Evolutionary conservation across 2,113 vertebrate genomes (phyloP), one percentile per base, ranked within the genome.

Genomic region (cat (Felis catus)): DNA sequence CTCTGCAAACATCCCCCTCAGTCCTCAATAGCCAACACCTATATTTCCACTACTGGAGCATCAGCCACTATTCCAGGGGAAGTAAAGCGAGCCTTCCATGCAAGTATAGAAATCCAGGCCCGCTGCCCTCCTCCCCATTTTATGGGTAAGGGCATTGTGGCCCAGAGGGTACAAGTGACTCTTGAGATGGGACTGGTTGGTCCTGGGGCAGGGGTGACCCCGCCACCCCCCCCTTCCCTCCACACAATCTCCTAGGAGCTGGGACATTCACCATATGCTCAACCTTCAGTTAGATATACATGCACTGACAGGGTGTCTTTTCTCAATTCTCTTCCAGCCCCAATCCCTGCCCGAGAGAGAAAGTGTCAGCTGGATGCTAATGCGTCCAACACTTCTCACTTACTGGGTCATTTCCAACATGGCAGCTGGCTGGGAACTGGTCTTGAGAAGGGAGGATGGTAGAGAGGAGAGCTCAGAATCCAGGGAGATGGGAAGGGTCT

Each of bases 191-290:
- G 29, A 15, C 6, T 68, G 48, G 31, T 11, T 71, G 48, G 74
- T 73, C 61, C 66, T 65, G 51, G 12, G 41, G 21, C 21, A 23
- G 31, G 4, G 3, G 36, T 10, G 29, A 5, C 48, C 51, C 27
- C 55, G 12, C 7, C 0, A 4, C 58, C 7, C 16, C 31, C 36
- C 9, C 19, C 10, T 36, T 4, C 1, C 61, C 6, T 63, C 39
- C 55, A 68, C 9, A 65, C 7, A 12, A 15, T 76, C 68, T 88
- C 55, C 51, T 36, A 74, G 85, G 79, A 91, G 48, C 55, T 76
- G 65, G n/a, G 29, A 19, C 61, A 23, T 53, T 27, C 11, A 5
- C 53, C 61, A 1, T 15, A 14, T 6, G 48, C 36, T 51, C 13
- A 1, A 3, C 39, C 41, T 33, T 80, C 29, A 16, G 7, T 87